Conservation (phyloP, 2,888 invertebrate genomes). For the Prosopocoilus inquinatus region DNA sequence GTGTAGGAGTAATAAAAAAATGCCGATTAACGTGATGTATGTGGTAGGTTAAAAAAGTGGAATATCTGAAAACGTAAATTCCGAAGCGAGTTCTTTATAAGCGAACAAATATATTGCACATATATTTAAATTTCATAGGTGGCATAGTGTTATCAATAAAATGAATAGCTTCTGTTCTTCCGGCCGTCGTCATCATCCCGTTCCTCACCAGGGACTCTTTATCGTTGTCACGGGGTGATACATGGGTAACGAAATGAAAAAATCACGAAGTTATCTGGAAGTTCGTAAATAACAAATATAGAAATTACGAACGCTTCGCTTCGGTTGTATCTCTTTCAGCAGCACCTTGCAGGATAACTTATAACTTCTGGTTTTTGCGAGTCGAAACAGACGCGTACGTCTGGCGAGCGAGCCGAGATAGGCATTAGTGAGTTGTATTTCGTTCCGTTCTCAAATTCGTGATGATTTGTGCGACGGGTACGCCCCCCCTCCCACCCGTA, state of each 20-base stretch:
- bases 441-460: conserved; percentile 31
- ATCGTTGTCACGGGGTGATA: conserved; percentile 33
- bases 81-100: no score
- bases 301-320: conserved; percentile 29
- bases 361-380: conserved; percentile 34
- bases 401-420: conserved; percentile 26
- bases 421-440: conserved; percentile 27
- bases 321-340: conserved; percentile 31
- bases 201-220: conserved; percentile 35
- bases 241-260: conserved; percentile 36
- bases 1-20: no score
- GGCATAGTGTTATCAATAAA: conserved; percentile 40
- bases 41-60: no score
- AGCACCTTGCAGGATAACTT: conserved; percentile 33
- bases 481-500: conserved; percentile 24
- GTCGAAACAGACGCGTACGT: conserved; percentile 30
- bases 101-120: conserved; percentile 6
- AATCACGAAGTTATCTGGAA: conserved; percentile 34
- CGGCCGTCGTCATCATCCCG: conserved; percentile 37
- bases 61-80: no score
- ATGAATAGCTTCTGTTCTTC: conserved; percentile 41
- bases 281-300: conserved; percentile 37
- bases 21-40: no score
- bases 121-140: conserved; percentile 26
- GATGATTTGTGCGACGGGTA: conserved; percentile 42